Conservation (phyloP, 2,113 vertebrate species). For the Elanus axillaris region DNA sequence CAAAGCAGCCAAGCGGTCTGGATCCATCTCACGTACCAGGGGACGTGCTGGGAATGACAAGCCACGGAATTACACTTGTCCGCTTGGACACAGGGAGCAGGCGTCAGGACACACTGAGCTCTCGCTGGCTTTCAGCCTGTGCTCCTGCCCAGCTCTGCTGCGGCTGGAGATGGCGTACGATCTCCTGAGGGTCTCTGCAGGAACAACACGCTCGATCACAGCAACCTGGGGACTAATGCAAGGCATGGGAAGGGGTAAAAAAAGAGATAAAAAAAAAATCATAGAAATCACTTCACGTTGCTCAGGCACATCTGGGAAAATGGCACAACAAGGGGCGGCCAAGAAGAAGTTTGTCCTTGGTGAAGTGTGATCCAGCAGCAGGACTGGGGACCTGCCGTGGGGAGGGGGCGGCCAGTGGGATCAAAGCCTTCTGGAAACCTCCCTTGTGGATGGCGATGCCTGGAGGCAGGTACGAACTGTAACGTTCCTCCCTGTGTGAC, state of each 20-base stretch:
- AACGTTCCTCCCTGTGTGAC: background rate
- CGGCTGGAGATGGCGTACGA: background rate
- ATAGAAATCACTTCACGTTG: fast-evolving
- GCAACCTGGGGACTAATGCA: too few relatives aligned
- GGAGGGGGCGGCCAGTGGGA: background rate
- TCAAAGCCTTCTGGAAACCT: background rate
- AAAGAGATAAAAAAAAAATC: background rate
- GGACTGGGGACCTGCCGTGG: fast-evolving
- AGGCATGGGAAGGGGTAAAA: background rate
- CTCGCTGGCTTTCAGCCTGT: background rate
- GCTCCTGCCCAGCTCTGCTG: background rate
- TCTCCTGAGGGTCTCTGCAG: background rate
- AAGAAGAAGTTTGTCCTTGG: background rate
- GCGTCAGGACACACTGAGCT: background rate
- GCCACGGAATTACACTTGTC: background rate
- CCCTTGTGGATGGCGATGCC: background rate
- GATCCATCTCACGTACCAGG: background rate
- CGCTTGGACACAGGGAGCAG: background rate
- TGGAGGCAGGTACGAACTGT: constrained; percentile 25
- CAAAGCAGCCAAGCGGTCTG: background rate
- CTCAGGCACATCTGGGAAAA: background rate
- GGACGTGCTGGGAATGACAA: constrained; percentile 18
- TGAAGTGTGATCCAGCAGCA: background rate
- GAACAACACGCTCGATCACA: fast-evolving
- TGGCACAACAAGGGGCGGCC: background rate